Conservation (phyloP, 2,888 invertebrate species). For the Bombylius major region DNA sequence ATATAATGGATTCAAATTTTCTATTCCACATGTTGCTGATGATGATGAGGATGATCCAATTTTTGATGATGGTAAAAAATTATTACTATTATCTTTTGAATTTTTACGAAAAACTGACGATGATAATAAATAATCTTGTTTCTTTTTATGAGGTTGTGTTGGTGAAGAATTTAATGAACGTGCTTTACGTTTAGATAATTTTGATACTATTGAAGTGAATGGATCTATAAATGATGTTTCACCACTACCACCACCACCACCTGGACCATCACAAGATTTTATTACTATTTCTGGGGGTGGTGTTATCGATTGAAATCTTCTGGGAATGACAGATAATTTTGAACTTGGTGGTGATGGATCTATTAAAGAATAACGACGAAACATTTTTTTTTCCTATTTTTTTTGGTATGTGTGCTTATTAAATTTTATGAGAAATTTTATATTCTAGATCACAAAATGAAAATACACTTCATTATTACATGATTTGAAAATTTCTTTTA, state of each 20-base stretch:
- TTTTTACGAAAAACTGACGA: not conserved
- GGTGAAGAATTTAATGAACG: constrained; percentile 35
- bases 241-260: constrained; percentile 19
- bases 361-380: constrained; percentile 33
- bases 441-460: not conserved
- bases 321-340: constrained; percentile 26
- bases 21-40: too few species aligned
- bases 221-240: not conserved
- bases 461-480: not conserved
- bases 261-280: constrained; percentile 20
- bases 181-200: constrained; percentile 19
- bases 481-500: too few species aligned
- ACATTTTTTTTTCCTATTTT: constrained; percentile 20
- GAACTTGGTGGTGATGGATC: constrained; percentile 25
- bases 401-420: not conserved
- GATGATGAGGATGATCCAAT: too few species aligned
- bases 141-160: constrained; percentile 8
- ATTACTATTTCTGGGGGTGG: constrained; percentile 16
- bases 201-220: not conserved
- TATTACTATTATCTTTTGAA: not conserved
- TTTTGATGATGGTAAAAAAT: not conserved
- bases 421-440: not conserved
- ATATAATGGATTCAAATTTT: too few species aligned
- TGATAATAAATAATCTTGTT: not conserved
- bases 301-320: constrained; percentile 13